Evolutionary conservation across 2,888 invertebrate genomes (phyloP), one percentile per base, ranked within the genome.

Genomic region (Pterobdella sp.): DNA sequence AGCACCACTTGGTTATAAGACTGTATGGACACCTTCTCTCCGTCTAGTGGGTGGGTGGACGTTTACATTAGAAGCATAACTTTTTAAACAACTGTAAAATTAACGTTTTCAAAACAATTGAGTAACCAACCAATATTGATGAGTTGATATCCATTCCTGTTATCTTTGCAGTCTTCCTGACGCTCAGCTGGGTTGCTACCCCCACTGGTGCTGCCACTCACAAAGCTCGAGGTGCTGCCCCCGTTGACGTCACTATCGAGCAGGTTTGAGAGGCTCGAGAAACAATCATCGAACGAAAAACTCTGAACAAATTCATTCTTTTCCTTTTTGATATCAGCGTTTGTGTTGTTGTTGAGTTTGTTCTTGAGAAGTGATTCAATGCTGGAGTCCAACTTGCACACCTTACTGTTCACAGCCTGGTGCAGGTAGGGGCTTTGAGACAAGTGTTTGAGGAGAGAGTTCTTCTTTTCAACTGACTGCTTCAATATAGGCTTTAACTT

Each of bases 1-100:
- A 60, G 34, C 22, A 32, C n/a, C 69, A 42, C 14, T 22, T 34
- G 29, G 69, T 69, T 31, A 34, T 69, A 69, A 26, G 42, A 35
- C 35, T 14, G 22, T 7, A n/a, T 66, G 3, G 29, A 14, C n/a
- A 34, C 66, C 31, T 2, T 2, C 3, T 66, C 3, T 34, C 34
- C 66, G 4, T 34, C 66, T 35, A 14, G 52, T 49, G 66, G 3
- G 14, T 18, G 34, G 7, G 64, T n/a, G 31, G 31, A 10, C 10
- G 31, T 29, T 7, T 42, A 22, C 22, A 22, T 42, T 42, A 22
- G 49, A 14, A 22, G 49, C 7, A 22, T 42, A 22, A 42, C 10
- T 22, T 42, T 14, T 7, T 14, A 42, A 42, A 22, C 10, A 14
- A 22, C 22, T 42, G 7, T 42, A 7, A 42, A 22, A 42, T 14